These are phyloP conservation scores for Calidris pygmaea DNA, from an alignment of 2,113 vertebrate genomes.

Conservation along the genomic window DNA sequence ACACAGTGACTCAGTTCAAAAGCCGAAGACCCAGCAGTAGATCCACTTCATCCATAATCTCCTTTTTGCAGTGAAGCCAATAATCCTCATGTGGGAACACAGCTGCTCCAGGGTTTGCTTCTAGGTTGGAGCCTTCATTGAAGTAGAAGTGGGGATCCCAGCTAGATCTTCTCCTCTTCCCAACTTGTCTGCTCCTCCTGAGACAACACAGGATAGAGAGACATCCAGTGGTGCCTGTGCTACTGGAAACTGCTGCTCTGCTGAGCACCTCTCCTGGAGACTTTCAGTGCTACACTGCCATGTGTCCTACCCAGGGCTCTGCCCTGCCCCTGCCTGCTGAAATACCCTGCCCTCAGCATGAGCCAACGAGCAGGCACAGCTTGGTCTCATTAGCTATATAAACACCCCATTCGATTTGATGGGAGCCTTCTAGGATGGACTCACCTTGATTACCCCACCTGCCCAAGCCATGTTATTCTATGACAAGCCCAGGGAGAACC, in stretches of 20 bases:
- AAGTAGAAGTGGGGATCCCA: background rate
- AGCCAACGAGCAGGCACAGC: background rate
- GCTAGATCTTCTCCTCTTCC: background rate
- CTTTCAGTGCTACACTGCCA: fast-evolving
- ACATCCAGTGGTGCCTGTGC: fast-evolving
- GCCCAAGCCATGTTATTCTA: background rate
- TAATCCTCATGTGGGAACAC: fast-evolving
- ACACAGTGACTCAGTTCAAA: background rate
- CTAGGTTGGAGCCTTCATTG: background rate
- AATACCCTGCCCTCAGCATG: background rate
- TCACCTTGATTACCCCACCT: background rate
- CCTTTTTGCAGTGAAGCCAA: background rate
- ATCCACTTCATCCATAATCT: background rate
- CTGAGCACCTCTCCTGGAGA: fast-evolving
- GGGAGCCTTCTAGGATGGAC: background rate
- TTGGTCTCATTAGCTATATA: background rate
- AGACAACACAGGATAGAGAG: fast-evolving
- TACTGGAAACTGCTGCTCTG: background rate
- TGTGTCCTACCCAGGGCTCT: fast-evolving
- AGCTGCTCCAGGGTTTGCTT: background rate
- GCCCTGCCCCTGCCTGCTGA: background rate
- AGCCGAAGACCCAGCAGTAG: background rate
- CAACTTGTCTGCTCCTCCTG: background rate
- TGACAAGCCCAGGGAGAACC: background rate
- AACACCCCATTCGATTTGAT: background rate